Conservation (phyloP, 2,888 invertebrate genomes). For the Campoplex nolae region DNA sequence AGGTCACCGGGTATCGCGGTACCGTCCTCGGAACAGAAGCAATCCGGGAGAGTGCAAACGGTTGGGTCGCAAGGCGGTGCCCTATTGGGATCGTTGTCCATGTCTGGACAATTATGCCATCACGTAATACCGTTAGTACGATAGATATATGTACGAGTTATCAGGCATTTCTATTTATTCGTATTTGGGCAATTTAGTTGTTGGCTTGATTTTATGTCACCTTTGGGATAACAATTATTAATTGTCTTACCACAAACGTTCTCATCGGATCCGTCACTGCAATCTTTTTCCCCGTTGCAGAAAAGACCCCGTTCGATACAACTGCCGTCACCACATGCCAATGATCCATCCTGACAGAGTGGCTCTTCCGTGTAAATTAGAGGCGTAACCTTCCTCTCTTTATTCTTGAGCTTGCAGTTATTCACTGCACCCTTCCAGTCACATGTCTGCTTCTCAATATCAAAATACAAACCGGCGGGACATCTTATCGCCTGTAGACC, state of each 20-base stretch:
- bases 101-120: constrained; percentile 87
- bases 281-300: constrained; percentile 97
- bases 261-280: constrained; percentile 95
- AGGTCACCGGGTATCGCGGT: constrained; percentile 94
- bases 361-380: constrained; percentile 95
- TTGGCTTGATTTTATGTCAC: background rate
- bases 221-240: background rate
- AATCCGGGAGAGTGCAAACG: constrained; percentile 95
- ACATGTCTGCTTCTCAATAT: constrained; percentile 97
- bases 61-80: constrained; percentile 95
- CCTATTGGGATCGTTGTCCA: constrained; percentile 96
- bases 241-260: constrained; percentile 93
- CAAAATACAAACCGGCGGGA: constrained; percentile 96
- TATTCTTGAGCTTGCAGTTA: constrained; percentile 95
- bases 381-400: constrained; percentile 95
- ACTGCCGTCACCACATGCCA: constrained; percentile 94
- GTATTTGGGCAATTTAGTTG: background rate
- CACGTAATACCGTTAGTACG: background rate
- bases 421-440: constrained; percentile 98
- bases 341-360: constrained; percentile 93
- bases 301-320: constrained; percentile 96
- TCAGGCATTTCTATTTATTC: background rate
- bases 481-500: constrained; percentile 97
- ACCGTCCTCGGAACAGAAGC: constrained; percentile 97
- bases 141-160: too few relatives aligned